Evolutionary conservation across 2,113 vertebrate species (phyloP).

Genomic region (Ictalurus punctatus): DNA sequence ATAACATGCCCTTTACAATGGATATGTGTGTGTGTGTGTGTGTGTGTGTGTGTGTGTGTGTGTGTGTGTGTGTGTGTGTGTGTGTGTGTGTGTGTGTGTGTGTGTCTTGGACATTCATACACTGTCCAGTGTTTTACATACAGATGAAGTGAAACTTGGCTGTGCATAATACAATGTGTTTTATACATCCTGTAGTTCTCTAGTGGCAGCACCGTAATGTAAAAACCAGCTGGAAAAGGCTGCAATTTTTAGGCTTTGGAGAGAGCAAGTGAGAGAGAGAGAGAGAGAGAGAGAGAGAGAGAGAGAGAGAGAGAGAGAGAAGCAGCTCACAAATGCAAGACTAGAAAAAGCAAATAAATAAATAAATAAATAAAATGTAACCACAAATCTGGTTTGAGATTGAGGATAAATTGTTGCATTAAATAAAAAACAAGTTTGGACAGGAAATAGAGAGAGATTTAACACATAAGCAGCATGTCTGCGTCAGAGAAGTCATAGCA

Average conservation of each 20-base stretch:
- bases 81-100: not conserved
- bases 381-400: not conserved
- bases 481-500: not conserved
- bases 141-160: constrained; percentile 2
- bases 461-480: constrained; percentile 9
- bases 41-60: not conserved
- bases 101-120: not conserved
- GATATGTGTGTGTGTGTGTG: not conserved
- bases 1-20: constrained; percentile 11
- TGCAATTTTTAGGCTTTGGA: not conserved
- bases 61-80: not conserved
- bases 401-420: not conserved
- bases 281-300: too few species aligned
- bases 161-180: not conserved
- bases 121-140: constrained; percentile 1
- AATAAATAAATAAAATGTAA: constrained; percentile 10
- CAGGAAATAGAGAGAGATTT: not conserved
- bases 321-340: constrained; percentile 34
- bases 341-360: not conserved
- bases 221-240: constrained; percentile 47
- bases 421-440: not conserved
- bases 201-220: constrained; percentile 47
- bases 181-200: constrained; percentile 18
- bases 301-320: not conserved
- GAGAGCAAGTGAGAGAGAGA: too few species aligned